Evolutionary conservation across 2,797 vertebrate genomes (phyloP).

Genomic region (Spinibarbus caldwelli): DNA sequence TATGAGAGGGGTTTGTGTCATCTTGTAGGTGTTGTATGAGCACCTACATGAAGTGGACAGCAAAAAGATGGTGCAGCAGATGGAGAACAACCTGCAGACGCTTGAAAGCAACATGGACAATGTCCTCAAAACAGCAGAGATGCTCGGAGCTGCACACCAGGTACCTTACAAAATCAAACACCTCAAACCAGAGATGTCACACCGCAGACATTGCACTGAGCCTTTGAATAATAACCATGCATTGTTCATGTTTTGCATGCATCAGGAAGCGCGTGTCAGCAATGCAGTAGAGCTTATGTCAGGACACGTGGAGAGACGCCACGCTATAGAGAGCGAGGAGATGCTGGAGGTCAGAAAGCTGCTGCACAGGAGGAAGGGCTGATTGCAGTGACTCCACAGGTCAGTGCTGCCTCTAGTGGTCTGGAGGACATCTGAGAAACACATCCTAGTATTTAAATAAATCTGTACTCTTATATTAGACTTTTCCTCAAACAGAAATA

Average conservation of each 20-base stretch:
- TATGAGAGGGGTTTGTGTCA: not conserved
- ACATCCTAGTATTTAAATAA: not conserved
- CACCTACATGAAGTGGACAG: slow-evolving; percentile 42
- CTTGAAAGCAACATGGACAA: slow-evolving; percentile 57
- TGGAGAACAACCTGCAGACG: slow-evolving; percentile 65
- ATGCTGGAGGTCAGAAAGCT: slow-evolving; percentile 75
- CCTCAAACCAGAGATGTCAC: not conserved
- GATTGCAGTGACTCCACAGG: slow-evolving; percentile 72
- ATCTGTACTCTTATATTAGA: too few relatives aligned
- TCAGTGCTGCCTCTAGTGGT: slow-evolving; percentile 56
- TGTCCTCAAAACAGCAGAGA: slow-evolving; percentile 66
- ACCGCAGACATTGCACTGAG: not conserved
- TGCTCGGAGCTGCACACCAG: slow-evolving; percentile 75
- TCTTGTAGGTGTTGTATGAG: slow-evolving; percentile 65
- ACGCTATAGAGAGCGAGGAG: slow-evolving; percentile 69
- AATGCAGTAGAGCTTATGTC: slow-evolving; percentile 75
- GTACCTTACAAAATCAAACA: slow-evolving; percentile 51
- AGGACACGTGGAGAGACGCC: slow-evolving; percentile 72
- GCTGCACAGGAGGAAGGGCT: slow-evolving; percentile 71
- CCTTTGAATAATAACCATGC: not conserved
- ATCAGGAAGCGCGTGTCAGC: slow-evolving; percentile 75
- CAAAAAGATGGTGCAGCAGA: slow-evolving; percentile 63
- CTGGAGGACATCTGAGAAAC: not conserved
- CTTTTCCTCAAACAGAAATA: slow-evolving; percentile 45
- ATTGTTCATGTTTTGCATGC: not conserved